These are phyloP conservation scores for Actinia equina DNA, from an alignment of 64 coral and sea anemone genomes.

Conservation along the genomic window DNA sequence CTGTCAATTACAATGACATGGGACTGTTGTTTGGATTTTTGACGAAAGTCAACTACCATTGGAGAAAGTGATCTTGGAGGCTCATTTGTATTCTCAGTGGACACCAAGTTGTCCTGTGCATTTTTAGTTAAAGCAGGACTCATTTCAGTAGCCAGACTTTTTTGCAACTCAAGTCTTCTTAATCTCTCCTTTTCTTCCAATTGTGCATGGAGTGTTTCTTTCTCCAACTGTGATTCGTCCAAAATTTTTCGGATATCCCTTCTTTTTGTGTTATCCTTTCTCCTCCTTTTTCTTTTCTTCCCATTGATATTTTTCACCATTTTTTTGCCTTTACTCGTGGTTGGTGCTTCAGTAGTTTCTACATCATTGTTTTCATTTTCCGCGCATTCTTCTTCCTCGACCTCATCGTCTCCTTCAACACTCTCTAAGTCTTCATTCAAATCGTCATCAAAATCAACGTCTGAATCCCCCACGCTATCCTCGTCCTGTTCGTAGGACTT, in stretches of 20 bases:
- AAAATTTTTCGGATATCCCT: conserved; percentile 84
- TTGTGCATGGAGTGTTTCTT: conserved; percentile 80
- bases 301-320: neutral
- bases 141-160: conserved; percentile 64
- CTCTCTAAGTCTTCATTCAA: conserved; percentile 20
- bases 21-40: conserved; percentile 38
- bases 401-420: conserved; percentile 20
- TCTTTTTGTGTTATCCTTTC: conserved; percentile 60
- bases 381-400: conserved; percentile 27
- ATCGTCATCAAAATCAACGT: conserved; percentile 26
- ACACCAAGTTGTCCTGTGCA: neutral
- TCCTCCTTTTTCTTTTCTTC: conserved; percentile 61
- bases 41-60: conserved; percentile 65
- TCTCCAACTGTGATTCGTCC: conserved; percentile 55
- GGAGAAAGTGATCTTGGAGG: conserved; percentile 37
- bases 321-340: conserved; percentile 5
- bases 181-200: conserved; percentile 85
- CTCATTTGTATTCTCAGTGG: neutral
- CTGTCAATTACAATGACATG: conserved; percentile 93
- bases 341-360: conserved; percentile 10
- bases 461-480: neutral
- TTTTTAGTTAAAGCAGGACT: neutral
- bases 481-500: neutral
- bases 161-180: conserved; percentile 86
- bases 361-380: conserved; percentile 31